Base-by-base conservation (phyloP, 2,888 invertebrate genomes). In the Auanema freiburgensis region DNA sequence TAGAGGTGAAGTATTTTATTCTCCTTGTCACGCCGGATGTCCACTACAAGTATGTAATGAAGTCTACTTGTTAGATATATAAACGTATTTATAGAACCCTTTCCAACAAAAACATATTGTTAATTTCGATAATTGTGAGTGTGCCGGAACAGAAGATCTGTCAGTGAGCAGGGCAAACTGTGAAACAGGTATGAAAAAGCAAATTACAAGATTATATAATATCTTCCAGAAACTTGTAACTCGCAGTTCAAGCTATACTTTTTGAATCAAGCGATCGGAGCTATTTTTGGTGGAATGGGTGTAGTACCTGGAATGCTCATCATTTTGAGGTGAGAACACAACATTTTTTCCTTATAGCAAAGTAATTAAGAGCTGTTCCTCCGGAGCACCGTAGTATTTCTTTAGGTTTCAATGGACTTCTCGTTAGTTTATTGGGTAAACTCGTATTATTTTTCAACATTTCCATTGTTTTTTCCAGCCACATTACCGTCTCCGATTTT, bases 401-500 rank as follows among this genome's bases (percentile, higher is more conserved):
- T 0, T 65, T 82, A 10, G 82, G 82, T 10, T 83, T 82, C 71
- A 82, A 80, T 56, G 82, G 81, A 18, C 78, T 83, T 62, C 66
- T 83, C 12, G 80, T 81, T 57, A 78, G 78, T 68, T 66, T 83
- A n/a, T 59, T 82, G 24, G 78, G 79, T 79, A 43, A 65, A 66
- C 18, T 10, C 0, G 42, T 6, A 8, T 24, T 16, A 11, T 25
- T 14, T 8, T 6, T 40, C 44, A 8, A 40, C 11, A 21, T 18
- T 14, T 44, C 23, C 42, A 16, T 51, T 51, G 12, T 16, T 46
- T 14, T 23, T 43, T 68, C 43, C 63, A 76, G 83, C 83, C 8
- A 83, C 83, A 8, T 69, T 84, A 1, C 85, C 85, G 0, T 84
- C 84, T 10, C 85, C 85, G 0, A 77, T 85, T 10, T 63, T 85